phyloP scores from a whole-genome alignment of 2,888 invertebrate species.

The Pristionchus fissidentatus region DNA sequence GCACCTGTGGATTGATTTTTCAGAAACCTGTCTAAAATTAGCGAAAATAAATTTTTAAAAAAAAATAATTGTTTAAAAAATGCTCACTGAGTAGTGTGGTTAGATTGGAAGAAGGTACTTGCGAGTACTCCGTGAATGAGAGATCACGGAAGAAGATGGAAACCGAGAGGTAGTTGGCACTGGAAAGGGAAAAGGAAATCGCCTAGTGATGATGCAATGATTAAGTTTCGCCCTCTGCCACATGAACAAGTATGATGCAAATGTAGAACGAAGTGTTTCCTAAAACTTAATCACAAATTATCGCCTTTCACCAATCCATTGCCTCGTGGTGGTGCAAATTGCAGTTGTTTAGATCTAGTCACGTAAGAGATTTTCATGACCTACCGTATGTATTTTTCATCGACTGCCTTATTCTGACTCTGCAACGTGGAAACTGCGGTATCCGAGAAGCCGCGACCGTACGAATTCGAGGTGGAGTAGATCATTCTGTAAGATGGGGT shows the following conservation, averaged over 20 bases:
- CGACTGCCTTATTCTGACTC: slow-evolving; percentile 54
- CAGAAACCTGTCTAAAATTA: background rate
- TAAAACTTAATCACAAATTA: background rate
- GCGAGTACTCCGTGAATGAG: slow-evolving; percentile 70
- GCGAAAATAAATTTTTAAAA: background rate
- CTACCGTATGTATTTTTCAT: slow-evolving; percentile 55
- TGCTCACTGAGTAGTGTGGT: slow-evolving; percentile 59
- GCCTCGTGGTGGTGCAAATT: too few species aligned
- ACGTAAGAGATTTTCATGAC: too few species aligned
- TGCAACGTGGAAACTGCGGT: slow-evolving; percentile 60
- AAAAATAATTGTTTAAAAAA: background rate
- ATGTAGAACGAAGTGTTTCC: background rate
- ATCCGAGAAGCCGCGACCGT: slow-evolving; percentile 63
- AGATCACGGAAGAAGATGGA: slow-evolving; percentile 71
- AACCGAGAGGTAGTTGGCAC: slow-evolving; percentile 64
- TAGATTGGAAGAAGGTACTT: slow-evolving; percentile 63
- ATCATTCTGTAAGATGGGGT: slow-evolving; percentile 51
- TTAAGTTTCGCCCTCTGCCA: too few species aligned
- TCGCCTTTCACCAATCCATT: background rate
- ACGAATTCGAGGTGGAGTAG: slow-evolving; percentile 70
- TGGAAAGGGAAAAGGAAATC: slow-evolving; percentile 46
- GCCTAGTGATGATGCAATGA: background rate
- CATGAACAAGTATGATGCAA: too few species aligned
- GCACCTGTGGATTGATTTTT: slow-evolving; percentile 53
- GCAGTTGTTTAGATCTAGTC: too few species aligned